Conservation (phyloP, 2,888 invertebrate genomes). For the Drosophila prostipennis region DNA sequence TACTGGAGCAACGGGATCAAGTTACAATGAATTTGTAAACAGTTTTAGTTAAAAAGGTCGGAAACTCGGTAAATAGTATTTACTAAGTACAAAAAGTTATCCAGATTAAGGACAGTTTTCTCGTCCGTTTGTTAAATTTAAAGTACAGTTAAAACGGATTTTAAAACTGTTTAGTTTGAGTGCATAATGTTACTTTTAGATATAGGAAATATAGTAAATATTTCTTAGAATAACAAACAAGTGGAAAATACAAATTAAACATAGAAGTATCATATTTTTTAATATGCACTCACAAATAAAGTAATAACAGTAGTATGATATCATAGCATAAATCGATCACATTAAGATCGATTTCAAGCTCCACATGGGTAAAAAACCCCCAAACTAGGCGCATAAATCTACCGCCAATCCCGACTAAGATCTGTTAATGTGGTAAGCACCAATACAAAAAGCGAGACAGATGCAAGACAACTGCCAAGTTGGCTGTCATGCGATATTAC, state of each 20-base stretch:
- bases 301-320: neutral
- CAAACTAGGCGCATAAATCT: conserved; percentile 19
- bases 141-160: too few species aligned
- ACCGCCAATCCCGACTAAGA: conserved; percentile 14
- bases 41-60: neutral
- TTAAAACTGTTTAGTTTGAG: too few species aligned
- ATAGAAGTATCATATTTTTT: too few species aligned
- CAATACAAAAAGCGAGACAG: conserved; percentile 8
- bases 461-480: conserved; percentile 34
- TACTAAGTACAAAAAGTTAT: neutral
- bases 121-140: too few species aligned
- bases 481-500: conserved; percentile 47
- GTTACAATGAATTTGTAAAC: conserved; percentile 4
- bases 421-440: conserved; percentile 14
- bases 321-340: conserved; percentile 1
- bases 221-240: too few species aligned
- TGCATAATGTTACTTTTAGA: too few species aligned
- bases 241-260: too few species aligned
- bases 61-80: neutral
- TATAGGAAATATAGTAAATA: too few species aligned
- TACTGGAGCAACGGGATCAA: neutral
- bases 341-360: conserved; percentile 6
- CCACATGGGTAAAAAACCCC: neutral
- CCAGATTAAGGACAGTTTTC: too few species aligned
- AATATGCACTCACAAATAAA: neutral